A percentile compares a stretch with the other conserved stretches of the same genome.
phyloP scores from a whole-genome alignment of 2,113 vertebrate species.

The Platichthys stellatus region DNA sequence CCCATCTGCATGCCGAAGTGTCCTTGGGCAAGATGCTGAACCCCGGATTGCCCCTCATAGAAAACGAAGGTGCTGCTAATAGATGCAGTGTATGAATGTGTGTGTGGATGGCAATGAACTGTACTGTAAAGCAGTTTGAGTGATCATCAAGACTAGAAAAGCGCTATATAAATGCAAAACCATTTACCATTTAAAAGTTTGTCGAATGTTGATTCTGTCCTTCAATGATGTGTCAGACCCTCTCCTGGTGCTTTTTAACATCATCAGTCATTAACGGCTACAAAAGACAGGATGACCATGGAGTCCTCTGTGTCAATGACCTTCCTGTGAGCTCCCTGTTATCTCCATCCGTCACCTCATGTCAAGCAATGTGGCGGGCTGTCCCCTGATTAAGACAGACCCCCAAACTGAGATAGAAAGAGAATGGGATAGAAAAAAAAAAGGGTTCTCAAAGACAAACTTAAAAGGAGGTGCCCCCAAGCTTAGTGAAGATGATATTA shows the following conservation, averaged over 20 bases:
- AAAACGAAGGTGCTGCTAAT: too few relatives aligned
- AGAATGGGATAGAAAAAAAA: background rate
- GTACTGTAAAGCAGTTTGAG: too few relatives aligned
- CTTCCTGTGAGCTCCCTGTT: constrained; percentile 42
- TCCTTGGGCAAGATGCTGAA: too few relatives aligned
- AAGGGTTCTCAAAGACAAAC: constrained; percentile 49
- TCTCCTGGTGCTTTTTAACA: constrained; percentile 57
- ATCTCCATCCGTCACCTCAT: constrained; percentile 44
- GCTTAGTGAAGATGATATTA: constrained; percentile 62
- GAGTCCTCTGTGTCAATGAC: constrained; percentile 37
- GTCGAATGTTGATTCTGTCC: background rate
- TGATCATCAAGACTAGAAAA: too few relatives aligned
- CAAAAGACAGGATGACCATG: constrained; percentile 48
- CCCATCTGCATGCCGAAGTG: too few relatives aligned
- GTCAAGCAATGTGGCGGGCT: constrained; percentile 57
- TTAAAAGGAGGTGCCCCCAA: constrained; percentile 59
- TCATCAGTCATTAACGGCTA: constrained; percentile 68
- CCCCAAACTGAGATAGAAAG: background rate
- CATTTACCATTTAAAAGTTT: background rate
- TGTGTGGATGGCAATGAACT: too few relatives aligned
- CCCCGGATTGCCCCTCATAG: too few relatives aligned
- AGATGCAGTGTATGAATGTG: too few relatives aligned
- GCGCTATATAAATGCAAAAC: too few relatives aligned
- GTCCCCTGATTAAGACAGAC: constrained; percentile 41
- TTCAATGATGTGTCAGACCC: constrained; percentile 24